Evolutionary conservation across 2,797 vertebrate genomes (phyloP).

Genomic region (Coregonus sp.): DNA sequence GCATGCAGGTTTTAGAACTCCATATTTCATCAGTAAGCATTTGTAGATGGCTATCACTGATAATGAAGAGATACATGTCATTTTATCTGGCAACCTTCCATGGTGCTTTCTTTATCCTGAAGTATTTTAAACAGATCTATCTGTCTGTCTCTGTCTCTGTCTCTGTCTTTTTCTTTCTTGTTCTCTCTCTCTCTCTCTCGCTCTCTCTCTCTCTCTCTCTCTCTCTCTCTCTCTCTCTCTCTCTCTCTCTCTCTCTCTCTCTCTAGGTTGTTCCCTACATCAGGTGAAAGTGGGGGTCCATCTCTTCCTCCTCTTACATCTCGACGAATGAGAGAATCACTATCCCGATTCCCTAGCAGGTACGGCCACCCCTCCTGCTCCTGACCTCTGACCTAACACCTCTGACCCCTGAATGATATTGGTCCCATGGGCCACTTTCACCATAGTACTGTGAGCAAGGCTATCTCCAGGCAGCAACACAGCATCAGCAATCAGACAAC

Average conservation of each 20-base stretch:
- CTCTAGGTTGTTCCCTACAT: constrained; percentile 82
- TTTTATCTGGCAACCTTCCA: no score
- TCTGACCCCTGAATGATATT: neutral
- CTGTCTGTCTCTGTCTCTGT: neutral
- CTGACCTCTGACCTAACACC: neutral
- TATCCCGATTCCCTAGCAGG: constrained; percentile 89
- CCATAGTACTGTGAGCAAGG: neutral
- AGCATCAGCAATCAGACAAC: neutral
- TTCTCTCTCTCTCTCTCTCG: neutral
- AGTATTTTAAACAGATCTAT: neutral
- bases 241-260: neutral
- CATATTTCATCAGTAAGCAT: constrained; percentile 5
- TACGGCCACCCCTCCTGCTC: constrained; percentile 45
- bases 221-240: neutral
- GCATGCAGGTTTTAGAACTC: constrained; percentile 25
- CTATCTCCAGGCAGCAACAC: neutral
- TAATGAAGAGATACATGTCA: constrained; percentile 12
- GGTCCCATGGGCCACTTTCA: neutral
- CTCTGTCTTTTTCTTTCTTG: neutral
- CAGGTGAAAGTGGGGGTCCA: constrained; percentile 83
- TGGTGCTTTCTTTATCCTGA: no score
- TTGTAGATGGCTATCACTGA: constrained; percentile 43
- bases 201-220: neutral
- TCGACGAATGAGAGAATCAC: constrained; percentile 91
- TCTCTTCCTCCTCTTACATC: constrained; percentile 87